phyloP scores from a whole-genome alignment of 30 jellyfish, hydroid and myxozoan genomes.

The Haliclystus octoradiatus region DNA sequence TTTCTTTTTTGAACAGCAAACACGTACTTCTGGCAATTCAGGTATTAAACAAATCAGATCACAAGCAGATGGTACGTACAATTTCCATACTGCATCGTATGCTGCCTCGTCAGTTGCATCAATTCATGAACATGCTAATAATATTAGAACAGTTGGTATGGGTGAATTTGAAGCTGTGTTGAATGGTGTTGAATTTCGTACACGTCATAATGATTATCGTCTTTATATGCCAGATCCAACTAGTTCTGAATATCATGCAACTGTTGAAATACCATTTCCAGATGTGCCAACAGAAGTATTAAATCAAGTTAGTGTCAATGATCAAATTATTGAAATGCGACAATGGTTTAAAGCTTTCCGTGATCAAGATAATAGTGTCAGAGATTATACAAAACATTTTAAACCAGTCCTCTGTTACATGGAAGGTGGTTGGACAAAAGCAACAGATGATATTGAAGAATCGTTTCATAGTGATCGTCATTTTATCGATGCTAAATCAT shows the following conservation, averaged over 20 bases:
- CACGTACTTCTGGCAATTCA: too few species aligned
- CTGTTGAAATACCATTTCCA: conserved; percentile 1
- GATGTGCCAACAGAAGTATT: conserved; percentile 13
- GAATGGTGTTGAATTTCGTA: conserved; percentile 71
- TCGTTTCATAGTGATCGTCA: conserved; percentile 23
- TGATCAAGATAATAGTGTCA: conserved; percentile 3
- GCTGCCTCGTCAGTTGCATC: conserved; percentile 35
- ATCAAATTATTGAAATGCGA: conserved; percentile 11
- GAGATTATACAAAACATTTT: conserved; percentile 17
- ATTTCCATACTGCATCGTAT: conserved; percentile 36
- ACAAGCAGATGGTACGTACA: conserved; percentile 1
- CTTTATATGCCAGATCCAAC: conserved; percentile 19
- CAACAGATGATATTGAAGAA: conserved; percentile 3
- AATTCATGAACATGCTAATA: conserved; percentile 53
- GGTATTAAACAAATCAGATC: neutral
- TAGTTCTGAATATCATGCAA: neutral
- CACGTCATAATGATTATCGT: conserved; percentile 65
- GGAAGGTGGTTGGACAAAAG: conserved; percentile 26
- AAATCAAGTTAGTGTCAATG: neutral
- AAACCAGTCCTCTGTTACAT: conserved; percentile 18
- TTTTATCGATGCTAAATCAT: conserved; percentile 9
- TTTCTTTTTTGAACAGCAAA: too few species aligned
- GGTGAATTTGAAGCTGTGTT: conserved; percentile 59
- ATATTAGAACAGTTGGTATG: conserved; percentile 48
- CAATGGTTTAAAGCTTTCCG: conserved; percentile 22